A percentile compares a stretch with the other conserved stretches of the same genome.
phyloP scores from a whole-genome alignment of 2,797 vertebrate genomes.

The Champsocephalus gunnari region DNA sequence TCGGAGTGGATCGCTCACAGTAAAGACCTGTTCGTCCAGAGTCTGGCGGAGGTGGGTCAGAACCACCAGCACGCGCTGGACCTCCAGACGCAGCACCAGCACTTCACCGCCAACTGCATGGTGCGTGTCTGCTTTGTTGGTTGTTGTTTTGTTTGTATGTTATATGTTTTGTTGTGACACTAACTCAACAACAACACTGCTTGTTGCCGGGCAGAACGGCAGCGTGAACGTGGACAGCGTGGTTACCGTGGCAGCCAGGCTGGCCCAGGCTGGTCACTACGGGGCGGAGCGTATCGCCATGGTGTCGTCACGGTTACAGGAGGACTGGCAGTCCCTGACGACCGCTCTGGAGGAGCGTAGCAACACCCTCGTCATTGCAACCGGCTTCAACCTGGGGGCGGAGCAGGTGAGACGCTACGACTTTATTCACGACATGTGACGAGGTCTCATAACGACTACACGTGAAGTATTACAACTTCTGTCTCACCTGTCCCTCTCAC shows the following conservation, averaged over 20 bases:
- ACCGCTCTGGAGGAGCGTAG: constrained; percentile 94
- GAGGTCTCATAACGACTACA: too few species aligned
- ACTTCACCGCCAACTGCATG: constrained; percentile 99
- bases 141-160: background rate
- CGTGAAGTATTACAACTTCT: too few species aligned
- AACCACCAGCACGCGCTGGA: constrained; percentile 95
- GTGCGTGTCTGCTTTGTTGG: constrained; percentile 68
- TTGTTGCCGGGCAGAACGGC: constrained; percentile 87
- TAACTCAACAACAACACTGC: background rate
- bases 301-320: constrained; percentile 94
- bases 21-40: constrained; percentile 95
- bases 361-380: constrained; percentile 95
- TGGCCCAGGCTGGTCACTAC: constrained; percentile 94
- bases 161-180: background rate
- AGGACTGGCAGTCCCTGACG: constrained; percentile 96
- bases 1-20: constrained; percentile 99
- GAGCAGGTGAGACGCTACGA: constrained; percentile 88
- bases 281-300: constrained; percentile 93
- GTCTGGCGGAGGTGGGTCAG: constrained; percentile 93
- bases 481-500: background rate
- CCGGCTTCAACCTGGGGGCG: constrained; percentile 95
- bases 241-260: constrained; percentile 92
- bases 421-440: too few species aligned
- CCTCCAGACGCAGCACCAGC: constrained; percentile 97
- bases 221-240: constrained; percentile 99